Evolutionary conservation across 2,113 vertebrate species (phyloP), one percentile per base, ranked within the genome.

Genomic region (Sciurus niger): DNA sequence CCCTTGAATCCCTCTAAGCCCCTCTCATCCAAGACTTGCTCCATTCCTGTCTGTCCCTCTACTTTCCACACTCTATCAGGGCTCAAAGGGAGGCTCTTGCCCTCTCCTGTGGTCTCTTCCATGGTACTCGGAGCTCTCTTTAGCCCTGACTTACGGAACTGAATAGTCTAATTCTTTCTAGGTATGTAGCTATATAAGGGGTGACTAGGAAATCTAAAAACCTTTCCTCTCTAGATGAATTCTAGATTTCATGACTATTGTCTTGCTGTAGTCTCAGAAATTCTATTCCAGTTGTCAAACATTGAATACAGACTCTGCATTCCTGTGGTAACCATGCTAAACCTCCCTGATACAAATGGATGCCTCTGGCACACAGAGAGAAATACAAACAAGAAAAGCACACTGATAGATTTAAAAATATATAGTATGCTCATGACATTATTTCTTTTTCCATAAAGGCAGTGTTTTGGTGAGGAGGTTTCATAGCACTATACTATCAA

Each of bases 361-460:
- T 58, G 68, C 55, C 78, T 78, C 83, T 79, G 91, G 94, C 73
- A 94, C 82, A 88, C 14, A n/a, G 84, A 93, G 32, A 85, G 82
- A 80, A 93, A 70, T 24, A 77, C 87, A 90, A 91, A 96, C 4
- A 70, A 96, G 83, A 88, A 89, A 89, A 93, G 89, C 48, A 80
- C 8, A 60, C 34, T 25, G 68, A 79, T 46, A 80, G 92, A 72
- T 79, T 93, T 79, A 28, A 90, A 94, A 70, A 70, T 91, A 60
- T 91, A 48, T 84, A 48, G 79, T 89, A 86, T 60, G 40, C 53
- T 85, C 79, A 30, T 80, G 24, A 91, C 76, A 67, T 25, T 85
- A 37, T 92, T 96, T 96, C 55, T 96, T 89, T 97, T 96, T 73
- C 92, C 92, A 95, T 51, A 82, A 72, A 92, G 70, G 18, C 87